Evolutionary conservation across 1,140 invertebrate species (phyloP).

Genomic region (Ditylenchus dipsaci): DNA sequence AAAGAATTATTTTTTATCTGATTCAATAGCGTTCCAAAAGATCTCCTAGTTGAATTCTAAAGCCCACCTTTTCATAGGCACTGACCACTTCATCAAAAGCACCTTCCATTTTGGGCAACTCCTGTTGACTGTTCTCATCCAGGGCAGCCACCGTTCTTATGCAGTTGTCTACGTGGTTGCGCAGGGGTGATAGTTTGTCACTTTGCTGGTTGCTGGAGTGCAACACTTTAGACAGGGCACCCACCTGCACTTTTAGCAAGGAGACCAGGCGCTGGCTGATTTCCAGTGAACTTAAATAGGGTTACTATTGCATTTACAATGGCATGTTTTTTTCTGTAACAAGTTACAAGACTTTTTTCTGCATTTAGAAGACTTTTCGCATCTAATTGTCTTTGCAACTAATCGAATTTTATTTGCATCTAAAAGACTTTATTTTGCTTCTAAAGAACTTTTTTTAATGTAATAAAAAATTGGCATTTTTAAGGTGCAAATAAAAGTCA

Average conservation of each 20-base stretch:
- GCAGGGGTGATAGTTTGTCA: constrained; percentile 17
- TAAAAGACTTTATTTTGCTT: too few species aligned
- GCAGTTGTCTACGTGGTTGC: constrained; percentile 28
- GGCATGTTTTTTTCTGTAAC: too few species aligned
- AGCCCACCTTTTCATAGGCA: constrained; percentile 36
- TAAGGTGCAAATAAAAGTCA: too few species aligned
- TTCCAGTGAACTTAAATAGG: constrained; percentile 31
- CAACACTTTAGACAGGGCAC: constrained; percentile 37
- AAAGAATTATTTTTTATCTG: constrained; percentile 8
- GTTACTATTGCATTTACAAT: neutral
- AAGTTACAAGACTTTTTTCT: too few species aligned
- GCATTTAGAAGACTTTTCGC: too few species aligned
- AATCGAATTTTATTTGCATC: too few species aligned
- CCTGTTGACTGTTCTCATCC: constrained; percentile 31
- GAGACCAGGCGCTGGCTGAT: constrained; percentile 33
- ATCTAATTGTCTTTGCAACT: too few species aligned
- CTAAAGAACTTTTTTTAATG: too few species aligned
- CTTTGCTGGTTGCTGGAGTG: constrained; percentile 22
- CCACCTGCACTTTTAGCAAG: constrained; percentile 39
- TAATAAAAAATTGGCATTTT: too few species aligned
- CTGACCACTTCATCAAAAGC: constrained; percentile 34
- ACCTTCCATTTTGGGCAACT: constrained; percentile 20
- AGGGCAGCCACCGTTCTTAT: constrained; percentile 35
- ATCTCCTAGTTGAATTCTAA: neutral
- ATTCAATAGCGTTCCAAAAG: neutral